Percentiles rank a stretch among this genome's conserved stretches.
Conservation (phyloP, 2,888 invertebrate genomes). For the Acrobasis suavella region DNA sequence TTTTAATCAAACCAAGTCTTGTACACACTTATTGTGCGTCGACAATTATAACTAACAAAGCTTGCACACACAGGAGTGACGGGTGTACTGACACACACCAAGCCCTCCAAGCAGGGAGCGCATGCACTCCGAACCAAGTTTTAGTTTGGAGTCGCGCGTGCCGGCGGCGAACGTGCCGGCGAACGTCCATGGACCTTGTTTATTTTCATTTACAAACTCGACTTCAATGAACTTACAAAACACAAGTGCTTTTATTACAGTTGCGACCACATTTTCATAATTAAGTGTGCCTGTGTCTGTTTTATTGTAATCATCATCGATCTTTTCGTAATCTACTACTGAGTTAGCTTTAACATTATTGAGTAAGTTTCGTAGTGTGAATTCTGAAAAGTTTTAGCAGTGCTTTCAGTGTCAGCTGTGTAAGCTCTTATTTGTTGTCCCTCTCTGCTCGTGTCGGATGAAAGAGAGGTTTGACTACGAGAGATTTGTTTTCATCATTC, state of each 20-base stretch:
- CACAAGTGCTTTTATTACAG: constrained; percentile 52
- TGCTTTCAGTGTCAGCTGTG: constrained; percentile 77
- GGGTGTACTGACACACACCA: constrained; percentile 4
- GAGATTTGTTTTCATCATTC: constrained; percentile 74
- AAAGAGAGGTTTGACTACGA: constrained; percentile 65
- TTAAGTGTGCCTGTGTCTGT: constrained; percentile 44
- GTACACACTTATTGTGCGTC: constrained; percentile 64
- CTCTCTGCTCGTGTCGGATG: constrained; percentile 66
- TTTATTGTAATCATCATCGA: constrained; percentile 43
- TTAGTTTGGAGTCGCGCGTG: constrained; percentile 22
- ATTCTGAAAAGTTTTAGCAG: constrained; percentile 70
- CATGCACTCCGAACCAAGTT: constrained; percentile 25
- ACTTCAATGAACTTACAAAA: constrained; percentile 50
- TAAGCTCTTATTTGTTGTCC: constrained; percentile 58
- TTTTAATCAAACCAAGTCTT: constrained; percentile 60
- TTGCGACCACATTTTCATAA: constrained; percentile 41
- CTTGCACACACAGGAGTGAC: constrained; percentile 36
- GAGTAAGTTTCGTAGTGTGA: constrained; percentile 53
- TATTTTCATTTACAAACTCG: constrained; percentile 64
- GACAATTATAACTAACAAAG: constrained; percentile 68
- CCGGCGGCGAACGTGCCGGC: constrained; percentile 29
- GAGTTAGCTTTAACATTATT: constrained; percentile 48
- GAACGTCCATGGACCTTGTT: constrained; percentile 48
- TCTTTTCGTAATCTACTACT: constrained; percentile 43
- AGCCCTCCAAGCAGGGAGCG: constrained; percentile 12